Percentiles rank a stretch among this genome's conserved stretches.
These are phyloP conservation scores for Paratilapia polleni DNA, from an alignment of 2,113 vertebrate species.

Conservation along the genomic window DNA sequence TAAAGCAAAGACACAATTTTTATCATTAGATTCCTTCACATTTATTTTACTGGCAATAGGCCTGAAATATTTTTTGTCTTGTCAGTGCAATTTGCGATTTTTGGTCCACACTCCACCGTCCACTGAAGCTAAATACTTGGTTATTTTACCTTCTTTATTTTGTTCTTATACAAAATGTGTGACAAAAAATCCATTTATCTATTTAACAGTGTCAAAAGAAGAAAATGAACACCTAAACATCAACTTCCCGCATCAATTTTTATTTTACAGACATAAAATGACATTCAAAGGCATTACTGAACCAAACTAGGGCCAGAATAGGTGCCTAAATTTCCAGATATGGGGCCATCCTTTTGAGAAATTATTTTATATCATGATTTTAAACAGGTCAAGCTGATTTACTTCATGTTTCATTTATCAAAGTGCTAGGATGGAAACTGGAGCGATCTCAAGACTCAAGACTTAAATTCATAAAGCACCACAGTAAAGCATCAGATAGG, in stretches of 20 bases:
- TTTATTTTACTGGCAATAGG: too few species aligned
- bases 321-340: background rate
- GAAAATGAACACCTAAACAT: background rate
- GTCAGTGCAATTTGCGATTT: too few species aligned
- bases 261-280: fast-evolving
- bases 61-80: too few species aligned
- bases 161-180: too few species aligned
- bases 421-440: background rate
- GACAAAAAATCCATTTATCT: too few species aligned
- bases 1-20: too few species aligned
- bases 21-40: too few species aligned
- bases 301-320: background rate
- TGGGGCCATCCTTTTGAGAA: background rate
- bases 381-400: background rate
- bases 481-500: background rate
- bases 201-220: background rate
- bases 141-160: too few species aligned
- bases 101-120: too few species aligned
- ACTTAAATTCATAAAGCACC: background rate
- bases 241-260: too few species aligned
- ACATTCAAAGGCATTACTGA: background rate
- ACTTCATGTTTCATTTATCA: background rate
- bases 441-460: background rate
- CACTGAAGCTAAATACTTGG: too few species aligned
- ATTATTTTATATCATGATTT: background rate